Evolutionary conservation across 1,140 invertebrate species (phyloP), one percentile per base, ranked within the genome.

Genomic region (Whitmania pigra): DNA sequence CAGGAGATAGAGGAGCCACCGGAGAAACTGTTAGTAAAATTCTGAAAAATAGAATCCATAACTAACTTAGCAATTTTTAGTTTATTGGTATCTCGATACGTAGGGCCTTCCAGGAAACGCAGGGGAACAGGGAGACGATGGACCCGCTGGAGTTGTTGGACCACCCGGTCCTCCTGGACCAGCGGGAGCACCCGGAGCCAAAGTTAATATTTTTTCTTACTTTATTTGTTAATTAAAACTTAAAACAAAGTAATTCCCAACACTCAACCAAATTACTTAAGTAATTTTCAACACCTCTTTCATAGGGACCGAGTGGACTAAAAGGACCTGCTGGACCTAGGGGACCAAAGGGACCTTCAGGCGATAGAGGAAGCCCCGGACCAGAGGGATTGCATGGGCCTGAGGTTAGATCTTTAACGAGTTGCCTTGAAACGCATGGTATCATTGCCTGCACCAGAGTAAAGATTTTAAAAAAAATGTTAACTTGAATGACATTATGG

Each of bases 111-210:
- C 22, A 31, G 57, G 57, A 63, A 25, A 25, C 11, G 22, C 57
- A 31, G 57, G 57, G 22, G 57, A 25, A 18, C 57, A 22, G 22
- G 57, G 57, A 63, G 57, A 22, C 29, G 57, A 63, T 31, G 57
- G 57, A 63, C 22, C 57, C 22, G 57, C 5, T 31, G 57, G 57
- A 25, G 22, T 31, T 13, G 57, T 25, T 63, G 57, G 57, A 25
- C 57, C 57, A 22, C 57, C 29, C 57, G 57, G 57, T 13, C 22
- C 57, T 13, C 57, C 57, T 63, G 57, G 57, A 63, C 29, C 57
- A 22, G 57, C 57, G 9, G 57, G 57, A 31, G 22, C 57, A 22
- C 22, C 57, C 22, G 57, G 57, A 63, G 57, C 22, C 18, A 63
- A 63, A 31, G 57, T 63, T n/a, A 13, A 7, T 20, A 25, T 63